A percentile compares a stretch with the other conserved stretches of the same genome.
phyloP scores from a whole-genome alignment of 1,140 invertebrate species.

The Lerema accius region DNA sequence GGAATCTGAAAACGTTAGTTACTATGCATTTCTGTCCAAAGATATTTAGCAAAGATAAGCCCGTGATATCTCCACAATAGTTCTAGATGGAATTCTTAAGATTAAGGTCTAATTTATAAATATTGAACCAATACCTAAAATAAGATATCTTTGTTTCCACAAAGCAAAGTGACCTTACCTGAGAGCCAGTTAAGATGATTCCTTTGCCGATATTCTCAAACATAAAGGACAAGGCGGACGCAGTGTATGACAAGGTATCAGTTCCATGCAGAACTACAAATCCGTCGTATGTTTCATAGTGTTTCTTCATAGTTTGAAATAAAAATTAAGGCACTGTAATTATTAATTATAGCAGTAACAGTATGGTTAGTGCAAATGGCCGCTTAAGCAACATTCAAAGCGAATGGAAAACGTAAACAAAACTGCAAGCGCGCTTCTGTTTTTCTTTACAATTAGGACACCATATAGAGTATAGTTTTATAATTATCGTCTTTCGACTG shows the following conservation, averaged over 20 bases:
- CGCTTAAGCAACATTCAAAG: too few species aligned
- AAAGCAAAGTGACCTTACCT: conserved; percentile 76
- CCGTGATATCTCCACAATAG: conserved; percentile 1
- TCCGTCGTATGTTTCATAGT: conserved; percentile 93
- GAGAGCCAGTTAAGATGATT: conserved; percentile 97
- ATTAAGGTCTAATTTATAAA: too few species aligned
- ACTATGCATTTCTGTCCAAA: too few species aligned
- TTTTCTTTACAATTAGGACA: too few species aligned
- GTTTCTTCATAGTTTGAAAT: conserved; percentile 78
- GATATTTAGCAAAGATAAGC: conserved; percentile 7
- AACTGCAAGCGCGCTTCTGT: too few species aligned
- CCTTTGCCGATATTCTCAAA: conserved; percentile 97
- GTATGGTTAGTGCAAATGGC: too few species aligned
- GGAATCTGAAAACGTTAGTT: conserved; percentile 90
- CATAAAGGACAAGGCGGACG: conserved; percentile 98
- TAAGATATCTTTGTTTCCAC: not conserved
- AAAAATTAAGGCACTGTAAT: not conserved
- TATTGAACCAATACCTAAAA: too few species aligned
- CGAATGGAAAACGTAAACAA: not conserved
- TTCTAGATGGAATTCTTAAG: too few species aligned
- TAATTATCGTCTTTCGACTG: too few species aligned
- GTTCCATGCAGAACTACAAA: conserved; percentile 98
- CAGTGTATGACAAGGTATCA: conserved; percentile 97
- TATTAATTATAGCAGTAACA: too few species aligned
- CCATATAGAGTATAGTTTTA: too few species aligned